Evolutionary conservation across 2,797 vertebrate genomes (phyloP), one percentile per base, ranked within the genome.

Genomic region (Mus minutoides): DNA sequence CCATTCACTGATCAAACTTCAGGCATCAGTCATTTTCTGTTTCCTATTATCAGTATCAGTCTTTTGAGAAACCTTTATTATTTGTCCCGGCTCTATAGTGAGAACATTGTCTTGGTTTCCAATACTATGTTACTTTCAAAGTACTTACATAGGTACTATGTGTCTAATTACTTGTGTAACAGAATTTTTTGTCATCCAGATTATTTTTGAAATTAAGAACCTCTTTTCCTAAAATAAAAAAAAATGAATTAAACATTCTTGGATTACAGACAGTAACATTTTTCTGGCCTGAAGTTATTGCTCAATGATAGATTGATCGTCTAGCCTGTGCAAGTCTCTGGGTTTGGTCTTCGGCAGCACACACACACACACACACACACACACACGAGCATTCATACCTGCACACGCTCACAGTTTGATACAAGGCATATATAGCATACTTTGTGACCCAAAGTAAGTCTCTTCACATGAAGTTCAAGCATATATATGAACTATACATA

Each of bases 151-250:
- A 91, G 69, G 54, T 34, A 84, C 40, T 79, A 79, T 54, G 31
- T 92, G n/a, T 86, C 22, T 13, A 75, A 37, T 92, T 7, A 34
- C 13, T 79, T 79, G 11, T 34, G 14, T 69, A 91, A 78, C 46
- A 79, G 12, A 14, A 3, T 31, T 49, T 75, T 43, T 58, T 56
- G 49, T 58, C 52, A 60, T 21, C 46, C n/a, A 90, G 31, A 64
- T 88, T 88, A 46, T 83, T 82, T 93, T 82, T 82, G 73, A 90
- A 79, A 94, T 91, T 77, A 76, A 86, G 34, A 95, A 52, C 43
- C 56, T 34, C 21, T 69, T 46, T 69, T 11, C 13, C 40, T 17
- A 46, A 85, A 56, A 67, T 37, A 40, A 71, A 58, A 40, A 58
- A 58, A 82, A 60, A 46, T 79, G 82, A 75, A 73, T 29, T 88